phyloP scores from a whole-genome alignment of 2,113 vertebrate species.

The Tachysurus vachellii region DNA sequence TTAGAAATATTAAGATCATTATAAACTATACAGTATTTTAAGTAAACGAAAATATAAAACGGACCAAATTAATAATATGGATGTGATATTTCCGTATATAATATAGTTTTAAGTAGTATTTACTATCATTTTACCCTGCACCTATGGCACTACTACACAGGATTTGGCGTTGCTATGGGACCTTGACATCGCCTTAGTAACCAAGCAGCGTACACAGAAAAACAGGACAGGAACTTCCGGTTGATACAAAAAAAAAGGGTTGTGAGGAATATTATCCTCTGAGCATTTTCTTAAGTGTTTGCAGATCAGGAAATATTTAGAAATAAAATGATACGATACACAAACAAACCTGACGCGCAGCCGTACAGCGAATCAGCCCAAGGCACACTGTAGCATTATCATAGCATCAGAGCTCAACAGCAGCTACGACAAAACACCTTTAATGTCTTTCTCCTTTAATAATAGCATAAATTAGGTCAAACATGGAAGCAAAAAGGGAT shows the following conservation, averaged over 20 bases:
- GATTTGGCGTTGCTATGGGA: not conserved
- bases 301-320: not conserved
- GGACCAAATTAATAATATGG: no score
- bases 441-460: not conserved
- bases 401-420: not conserved
- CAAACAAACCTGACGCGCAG: not conserved
- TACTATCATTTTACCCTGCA: not conserved
- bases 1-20: no score
- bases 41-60: not conserved
- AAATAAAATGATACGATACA: not conserved
- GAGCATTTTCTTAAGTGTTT: not conserved
- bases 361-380: not conserved
- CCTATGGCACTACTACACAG: not conserved
- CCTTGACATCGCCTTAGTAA: slow-evolving; percentile 24
- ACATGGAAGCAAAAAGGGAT: slow-evolving; percentile 75
- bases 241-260: not conserved
- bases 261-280: no score
- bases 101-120: not conserved
- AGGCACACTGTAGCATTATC: not conserved
- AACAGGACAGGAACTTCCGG: slow-evolving; percentile 32
- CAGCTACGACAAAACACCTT: not conserved
- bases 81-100: not conserved
- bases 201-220: slow-evolving; percentile 10
- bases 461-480: not conserved
- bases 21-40: no score